These are phyloP conservation scores for Strix occidentalis DNA, from an alignment of 2,797 vertebrate species.

Conservation along the genomic window DNA sequence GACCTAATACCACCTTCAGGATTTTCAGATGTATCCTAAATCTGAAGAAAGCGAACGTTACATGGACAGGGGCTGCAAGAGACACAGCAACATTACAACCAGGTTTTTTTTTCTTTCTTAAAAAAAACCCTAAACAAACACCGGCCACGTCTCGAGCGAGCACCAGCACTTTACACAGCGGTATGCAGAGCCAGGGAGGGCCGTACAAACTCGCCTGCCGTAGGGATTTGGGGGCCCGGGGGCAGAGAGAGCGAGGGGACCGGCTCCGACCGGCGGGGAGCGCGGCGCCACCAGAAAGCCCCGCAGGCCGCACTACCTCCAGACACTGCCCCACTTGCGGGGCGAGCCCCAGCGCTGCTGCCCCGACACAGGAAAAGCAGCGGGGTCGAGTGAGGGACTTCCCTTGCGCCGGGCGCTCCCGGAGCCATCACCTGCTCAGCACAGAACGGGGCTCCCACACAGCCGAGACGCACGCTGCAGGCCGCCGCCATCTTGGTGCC, in stretches of 20 bases:
- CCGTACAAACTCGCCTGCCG: not conserved
- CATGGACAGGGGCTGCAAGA: not conserved
- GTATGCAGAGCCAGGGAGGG: accelerated
- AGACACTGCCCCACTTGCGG: accelerated
- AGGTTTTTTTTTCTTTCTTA: not conserved
- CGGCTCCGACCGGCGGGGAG: not conserved
- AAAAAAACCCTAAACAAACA: not conserved
- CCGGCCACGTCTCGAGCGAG: accelerated
- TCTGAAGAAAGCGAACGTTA: not conserved
- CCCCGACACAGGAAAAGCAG: too few relatives aligned
- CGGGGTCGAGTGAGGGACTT: accelerated
- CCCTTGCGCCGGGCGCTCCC: accelerated
- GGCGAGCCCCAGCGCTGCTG: accelerated
- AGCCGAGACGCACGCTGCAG: accelerated
- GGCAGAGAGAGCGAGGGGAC: too few relatives aligned
- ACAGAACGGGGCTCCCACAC: accelerated
- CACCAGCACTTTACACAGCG: not conserved
- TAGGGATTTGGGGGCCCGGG: accelerated
- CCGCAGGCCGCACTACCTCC: not conserved
- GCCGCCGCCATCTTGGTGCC: too few relatives aligned
- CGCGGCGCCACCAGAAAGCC: too few relatives aligned
- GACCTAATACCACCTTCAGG: accelerated
- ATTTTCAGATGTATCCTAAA: not conserved
- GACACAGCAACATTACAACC: not conserved
- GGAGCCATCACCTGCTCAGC: accelerated